Base-by-base conservation (phyloP, 2,797 vertebrate genomes). In the Enteromius afrohamiltoni region DNA sequence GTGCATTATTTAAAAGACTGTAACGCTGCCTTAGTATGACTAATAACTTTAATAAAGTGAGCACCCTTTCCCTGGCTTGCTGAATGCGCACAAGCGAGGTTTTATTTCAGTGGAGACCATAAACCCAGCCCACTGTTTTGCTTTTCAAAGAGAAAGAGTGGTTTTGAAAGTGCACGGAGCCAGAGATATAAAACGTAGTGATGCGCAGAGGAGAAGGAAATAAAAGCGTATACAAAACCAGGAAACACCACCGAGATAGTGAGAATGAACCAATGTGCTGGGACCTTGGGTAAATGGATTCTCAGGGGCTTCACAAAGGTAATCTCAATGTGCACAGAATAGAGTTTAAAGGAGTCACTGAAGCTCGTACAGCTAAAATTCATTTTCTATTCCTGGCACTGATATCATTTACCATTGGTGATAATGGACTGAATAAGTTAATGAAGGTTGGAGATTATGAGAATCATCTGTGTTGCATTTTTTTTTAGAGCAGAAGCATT, bases 111-210 rank as follows among this genome's bases (percentile, higher is more conserved):
- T 26, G 40, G n/a, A 83, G 53, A 70, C 62, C 65, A 6, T 45
- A 70, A 83, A 83, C 82, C 53, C 67, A 17, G n/a, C 65, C 75
- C 16, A 62, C 40, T 83, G 82, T 83, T 83, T 71, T 78, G 40
- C 53, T 78, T 77, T 78, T 83, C 67, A 83, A 83, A 83, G 67
- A 78, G 75, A 80, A 74, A 81, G 70, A 64, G 65, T 10, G 64
- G n/a, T 78, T 88, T 80, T 49, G 67, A 81, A 88, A 88, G 55
- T 40, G 10, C 81, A 78, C 29, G n/a, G 83, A 85, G 70, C 53
- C 64, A 0, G 42, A 45, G 23, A 83, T 82, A 88, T 80, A 79
- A 78, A 78, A 78, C 10, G 67, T 64, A 78, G 75, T 2, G 42
- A 83, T 83, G 82, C 55, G 31, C 71, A 37, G 70, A 68, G 31